Evolutionary conservation across 2,797 vertebrate species (phyloP).

Genomic region (Malurus leucopterus): DNA sequence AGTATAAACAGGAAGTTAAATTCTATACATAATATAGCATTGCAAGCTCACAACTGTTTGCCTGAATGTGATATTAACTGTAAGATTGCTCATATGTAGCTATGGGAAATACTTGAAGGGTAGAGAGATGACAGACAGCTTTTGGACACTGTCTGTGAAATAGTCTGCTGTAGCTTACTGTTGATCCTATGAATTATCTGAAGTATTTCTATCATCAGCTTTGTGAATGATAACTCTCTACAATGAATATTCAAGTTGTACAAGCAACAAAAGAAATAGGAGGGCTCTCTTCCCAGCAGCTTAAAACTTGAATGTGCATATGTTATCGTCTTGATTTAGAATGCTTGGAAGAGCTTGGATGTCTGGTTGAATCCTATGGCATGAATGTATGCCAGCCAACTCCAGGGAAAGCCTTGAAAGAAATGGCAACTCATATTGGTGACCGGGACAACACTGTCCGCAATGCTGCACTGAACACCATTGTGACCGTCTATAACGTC

Average conservation of each 20-base stretch:
- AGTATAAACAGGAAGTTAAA: not conserved
- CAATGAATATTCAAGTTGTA: not conserved
- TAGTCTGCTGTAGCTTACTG: not conserved
- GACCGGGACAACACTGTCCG: constrained; percentile 94
- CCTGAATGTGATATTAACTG: not conserved
- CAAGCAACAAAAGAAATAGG: not conserved
- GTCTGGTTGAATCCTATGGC: constrained; percentile 77
- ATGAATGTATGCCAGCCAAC: constrained; percentile 96
- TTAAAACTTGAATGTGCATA: not conserved
- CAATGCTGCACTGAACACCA: constrained; percentile 94
- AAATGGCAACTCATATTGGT: constrained; percentile 92
- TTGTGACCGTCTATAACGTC: constrained; percentile 92
- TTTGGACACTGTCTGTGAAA: not conserved
- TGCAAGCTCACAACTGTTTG: not conserved
- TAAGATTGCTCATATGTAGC: not conserved
- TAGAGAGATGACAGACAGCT: not conserved
- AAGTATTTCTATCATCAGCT: not conserved
- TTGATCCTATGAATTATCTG: not conserved
- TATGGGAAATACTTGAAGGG: not conserved
- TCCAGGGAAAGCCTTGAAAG: constrained; percentile 91
- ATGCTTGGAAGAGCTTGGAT: constrained; percentile 81
- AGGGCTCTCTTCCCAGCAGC: not conserved
- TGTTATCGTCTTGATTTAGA: constrained; percentile 53
- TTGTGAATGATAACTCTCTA: not conserved
- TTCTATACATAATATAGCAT: fast-evolving